A percentile compares a stretch with the other conserved stretches of the same genome.
phyloP scores from a whole-genome alignment of 2,888 invertebrate species.

The Chloromyia formosa region DNA sequence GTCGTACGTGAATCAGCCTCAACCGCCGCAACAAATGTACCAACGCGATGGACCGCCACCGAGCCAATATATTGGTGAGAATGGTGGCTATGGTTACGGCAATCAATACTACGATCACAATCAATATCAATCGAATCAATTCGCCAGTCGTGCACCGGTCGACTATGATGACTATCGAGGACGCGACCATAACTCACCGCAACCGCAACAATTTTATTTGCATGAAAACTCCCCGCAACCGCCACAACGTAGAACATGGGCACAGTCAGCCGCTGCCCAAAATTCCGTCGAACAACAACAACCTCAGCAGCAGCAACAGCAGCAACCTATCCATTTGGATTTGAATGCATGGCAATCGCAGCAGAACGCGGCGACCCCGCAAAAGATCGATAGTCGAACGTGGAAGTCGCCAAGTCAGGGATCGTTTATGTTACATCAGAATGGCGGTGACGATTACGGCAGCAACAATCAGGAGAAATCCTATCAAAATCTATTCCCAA shows the following conservation, averaged over 20 bases:
- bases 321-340: conserved; percentile 59
- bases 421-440: conserved; percentile 74
- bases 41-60: conserved; percentile 59
- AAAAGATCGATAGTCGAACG: conserved; percentile 61
- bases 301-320: conserved; percentile 50
- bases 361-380: conserved; percentile 51
- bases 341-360: conserved; percentile 63
- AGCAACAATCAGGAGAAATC: conserved; percentile 66
- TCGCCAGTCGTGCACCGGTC: conserved; percentile 56
- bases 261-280: conserved; percentile 66
- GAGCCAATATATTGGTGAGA: conserved; percentile 67
- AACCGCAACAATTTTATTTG: conserved; percentile 76
- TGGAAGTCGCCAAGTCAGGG: conserved; percentile 60
- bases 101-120: conserved; percentile 49
- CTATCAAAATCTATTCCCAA: conserved; percentile 60
- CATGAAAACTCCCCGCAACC: conserved; percentile 71
- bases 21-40: conserved; percentile 67
- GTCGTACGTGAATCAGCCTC: conserved; percentile 64
- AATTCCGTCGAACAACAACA: conserved; percentile 50
- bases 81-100: conserved; percentile 54
- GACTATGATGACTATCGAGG: conserved; percentile 67
- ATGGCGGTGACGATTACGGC: conserved; percentile 71
- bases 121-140: conserved; percentile 54
- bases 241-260: conserved; percentile 74
- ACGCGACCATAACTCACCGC: conserved; percentile 57